A percentile compares a stretch with the other conserved stretches of the same genome.
Conservation (phyloP, 2,888 invertebrate genomes). For the Acleris cristana region DNA sequence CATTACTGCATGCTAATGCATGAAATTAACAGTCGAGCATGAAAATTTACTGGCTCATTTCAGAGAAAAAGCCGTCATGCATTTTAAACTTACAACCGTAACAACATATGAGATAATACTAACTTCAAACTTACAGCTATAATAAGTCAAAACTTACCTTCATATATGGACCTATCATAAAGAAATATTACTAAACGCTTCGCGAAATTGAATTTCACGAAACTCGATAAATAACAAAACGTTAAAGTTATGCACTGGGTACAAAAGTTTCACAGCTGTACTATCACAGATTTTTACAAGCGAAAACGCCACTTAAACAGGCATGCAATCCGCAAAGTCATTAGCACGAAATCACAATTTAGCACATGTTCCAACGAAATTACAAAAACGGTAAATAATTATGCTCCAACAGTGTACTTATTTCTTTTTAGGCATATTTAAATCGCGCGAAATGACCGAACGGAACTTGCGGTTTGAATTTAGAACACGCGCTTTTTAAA, state of each 20-base stretch:
- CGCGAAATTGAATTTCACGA: slow-evolving; percentile 81
- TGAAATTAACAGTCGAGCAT: neutral
- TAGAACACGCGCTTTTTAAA: slow-evolving; percentile 62
- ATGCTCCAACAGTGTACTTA: slow-evolving; percentile 44
- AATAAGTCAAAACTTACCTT: slow-evolving; percentile 69
- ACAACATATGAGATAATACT: no score
- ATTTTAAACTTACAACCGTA: neutral
- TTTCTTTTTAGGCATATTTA: slow-evolving; percentile 80
- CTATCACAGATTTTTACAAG: slow-evolving; percentile 73
- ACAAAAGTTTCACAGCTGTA: slow-evolving; percentile 64
- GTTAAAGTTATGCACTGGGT: slow-evolving; percentile 44
- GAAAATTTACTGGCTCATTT: no score
- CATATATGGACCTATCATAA: slow-evolving; percentile 84
- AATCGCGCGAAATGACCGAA: slow-evolving; percentile 44
- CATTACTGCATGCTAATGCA: no score
- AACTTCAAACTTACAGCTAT: neutral
- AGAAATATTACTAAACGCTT: slow-evolving; percentile 71
- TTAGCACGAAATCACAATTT: slow-evolving; percentile 62
- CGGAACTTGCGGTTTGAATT: slow-evolving; percentile 52
- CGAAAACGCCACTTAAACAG: slow-evolving; percentile 56
- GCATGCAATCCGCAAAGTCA: slow-evolving; percentile 64
- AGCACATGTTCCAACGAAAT: slow-evolving; percentile 56
- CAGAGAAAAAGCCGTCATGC: neutral
- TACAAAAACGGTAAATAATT: slow-evolving; percentile 12
- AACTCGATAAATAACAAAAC: slow-evolving; percentile 54